Base-by-base conservation (phyloP, 2,113 vertebrate genomes). In the Thamnaconus septentrionalis region DNA sequence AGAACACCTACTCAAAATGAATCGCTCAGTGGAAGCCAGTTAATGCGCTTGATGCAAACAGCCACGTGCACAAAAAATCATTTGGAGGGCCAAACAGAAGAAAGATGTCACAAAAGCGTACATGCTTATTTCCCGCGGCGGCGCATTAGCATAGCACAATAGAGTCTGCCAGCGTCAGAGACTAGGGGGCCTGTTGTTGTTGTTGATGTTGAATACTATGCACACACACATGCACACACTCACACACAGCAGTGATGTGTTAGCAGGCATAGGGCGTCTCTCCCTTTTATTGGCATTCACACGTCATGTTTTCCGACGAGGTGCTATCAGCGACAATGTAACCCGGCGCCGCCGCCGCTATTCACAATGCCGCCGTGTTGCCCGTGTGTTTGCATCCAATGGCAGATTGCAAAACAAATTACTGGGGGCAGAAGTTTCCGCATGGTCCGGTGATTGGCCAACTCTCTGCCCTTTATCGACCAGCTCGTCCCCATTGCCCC, bases 241-340 rank as follows among this genome's bases (percentile, higher is more conserved):
- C 40, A 46, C 64, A 40, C 57, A 51, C 56, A 46, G 5, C 4
- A 12, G 43, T 66, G 59, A 82, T 74, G 59, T 56, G 79, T 86
- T 82, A 59, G 54, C 44, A 41, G 41, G 39, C 63, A 56, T 66
- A 31, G 18, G 18, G 45, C 57, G 51, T 58, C 58, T 60, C 18
- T 31, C 45, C 57, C 66, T 80, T 58, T 59, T 64, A 80, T 82
- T 80, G 56, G 65, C 65, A 72, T 75, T 86, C 80, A 78, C 56
- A 53, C 54, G 18, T 31, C 18, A 31, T 1, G 18, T 31, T 31
- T 31, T 31, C 18, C 18, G 18, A 31, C 18, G 18, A 31, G 18
- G 18, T 79, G 81, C 66, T 66, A 81, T 83, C 83, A 55, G 63
- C 69, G 49, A 58, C 71, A 81, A 77, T 70, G 18, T 31, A 74